phyloP scores from a whole-genome alignment of 2,797 vertebrate genomes.

The Neosilurus mollespiculum region DNA sequence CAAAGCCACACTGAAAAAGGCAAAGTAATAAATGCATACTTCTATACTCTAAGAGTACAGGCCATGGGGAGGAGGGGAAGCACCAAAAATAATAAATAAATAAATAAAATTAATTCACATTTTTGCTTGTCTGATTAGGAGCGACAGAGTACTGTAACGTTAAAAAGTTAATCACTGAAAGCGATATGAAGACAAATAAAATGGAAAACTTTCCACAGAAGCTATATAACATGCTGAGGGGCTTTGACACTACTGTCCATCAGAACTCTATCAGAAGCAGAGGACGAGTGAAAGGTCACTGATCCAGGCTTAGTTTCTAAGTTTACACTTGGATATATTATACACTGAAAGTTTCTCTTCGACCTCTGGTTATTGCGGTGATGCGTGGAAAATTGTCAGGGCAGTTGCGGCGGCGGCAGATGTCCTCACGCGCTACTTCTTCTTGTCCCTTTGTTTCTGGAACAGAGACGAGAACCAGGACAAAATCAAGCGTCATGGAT shows the following conservation, averaged over 20 bases:
- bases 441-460: constrained; percentile 62
- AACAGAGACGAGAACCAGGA: constrained; percentile 40
- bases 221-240: constrained; percentile 55
- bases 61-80: constrained; percentile 28
- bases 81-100: constrained; percentile 18
- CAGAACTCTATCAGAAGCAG: constrained; percentile 40
- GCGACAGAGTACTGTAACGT: constrained; percentile 30
- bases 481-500: not conserved
- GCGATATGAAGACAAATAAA: constrained; percentile 16
- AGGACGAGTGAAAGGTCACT: constrained; percentile 42
- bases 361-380: constrained; percentile 60
- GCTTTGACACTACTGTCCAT: constrained; percentile 46
- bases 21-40: constrained; percentile 49
- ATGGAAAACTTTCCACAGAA: constrained; percentile 29
- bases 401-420: constrained; percentile 26
- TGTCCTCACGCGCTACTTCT: constrained; percentile 57
- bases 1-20: constrained; percentile 51
- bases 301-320: constrained; percentile 47
- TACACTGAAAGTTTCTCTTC: constrained; percentile 54
- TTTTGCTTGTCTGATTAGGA: constrained; percentile 31
- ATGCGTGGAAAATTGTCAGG: constrained; percentile 38
- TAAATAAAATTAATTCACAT: constrained; percentile 29
- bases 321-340: constrained; percentile 54
- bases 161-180: not conserved
- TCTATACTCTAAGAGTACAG: constrained; percentile 48